These are phyloP conservation scores for Bovichtus diacanthus DNA, from an alignment of 2,797 vertebrate species.

Conservation along the genomic window DNA sequence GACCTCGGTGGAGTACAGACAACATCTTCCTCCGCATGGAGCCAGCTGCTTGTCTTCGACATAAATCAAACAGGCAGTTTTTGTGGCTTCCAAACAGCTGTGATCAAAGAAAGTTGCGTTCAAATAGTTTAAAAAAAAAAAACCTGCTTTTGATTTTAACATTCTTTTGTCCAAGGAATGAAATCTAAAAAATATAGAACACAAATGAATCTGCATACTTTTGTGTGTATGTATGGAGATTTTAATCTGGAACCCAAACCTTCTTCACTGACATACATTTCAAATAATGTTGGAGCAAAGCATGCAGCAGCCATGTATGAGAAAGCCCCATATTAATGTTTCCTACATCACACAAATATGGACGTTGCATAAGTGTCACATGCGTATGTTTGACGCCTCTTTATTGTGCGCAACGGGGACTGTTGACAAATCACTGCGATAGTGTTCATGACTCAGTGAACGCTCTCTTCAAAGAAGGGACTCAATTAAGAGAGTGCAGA, in stretches of 20 bases:
- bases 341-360: neutral
- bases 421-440: constrained; percentile 42
- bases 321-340: neutral
- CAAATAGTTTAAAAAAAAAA: neutral
- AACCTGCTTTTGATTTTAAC: constrained; percentile 9
- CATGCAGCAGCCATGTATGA: neutral
- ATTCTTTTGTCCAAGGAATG: neutral
- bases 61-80: constrained; percentile 32
- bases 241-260: neutral
- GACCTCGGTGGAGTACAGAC: constrained; percentile 23
- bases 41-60: constrained; percentile 36
- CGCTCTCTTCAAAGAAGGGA: constrained; percentile 44
- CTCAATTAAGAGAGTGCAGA: constrained; percentile 77
- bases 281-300: neutral
- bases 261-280: neutral
- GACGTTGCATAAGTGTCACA: constrained; percentile 1
- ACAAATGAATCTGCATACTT: neutral
- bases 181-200: neutral
- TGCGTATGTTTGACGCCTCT: constrained; percentile 4
- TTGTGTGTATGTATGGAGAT: neutral
- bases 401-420: constrained; percentile 15
- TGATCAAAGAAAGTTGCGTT: constrained; percentile 21
- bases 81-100: constrained; percentile 14
- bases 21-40: constrained; percentile 40
- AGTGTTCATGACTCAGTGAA: constrained; percentile 47